Base-by-base conservation (phyloP, 2,888 invertebrate genomes). In the Hipparchia sbordonii region DNA sequence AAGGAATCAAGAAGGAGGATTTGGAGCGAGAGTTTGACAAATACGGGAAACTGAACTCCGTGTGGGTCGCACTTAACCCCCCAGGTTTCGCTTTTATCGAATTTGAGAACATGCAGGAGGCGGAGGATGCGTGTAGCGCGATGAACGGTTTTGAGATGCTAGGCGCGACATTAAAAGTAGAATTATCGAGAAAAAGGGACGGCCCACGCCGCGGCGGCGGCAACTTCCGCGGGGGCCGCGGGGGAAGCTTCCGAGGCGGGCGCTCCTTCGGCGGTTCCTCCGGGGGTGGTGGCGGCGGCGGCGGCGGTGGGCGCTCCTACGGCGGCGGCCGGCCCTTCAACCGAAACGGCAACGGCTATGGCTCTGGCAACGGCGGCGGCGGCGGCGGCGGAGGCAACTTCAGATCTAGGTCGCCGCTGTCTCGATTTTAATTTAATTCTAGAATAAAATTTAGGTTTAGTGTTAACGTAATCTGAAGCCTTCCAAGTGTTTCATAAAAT, bases 61-160 rank as follows among this genome's bases (percentile, higher is more conserved):
- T 98, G 79, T 98, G 98, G 98, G 97, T 97, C 82, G 98, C 98
- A 80, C 97, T 98, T 90, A 98, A 98, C 92, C 98, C 98, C 80
- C 98, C 98, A 80, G 98, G 98, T 85, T 98, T 98, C 92, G 98
- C 98, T 78, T 98, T 98, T 94, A 97, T 98, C 89, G 98, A 98
- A 94, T 98, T 98, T 92, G 96, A 97, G 88, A 97, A 97, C 91
- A 95, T 96, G 89, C 96, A 96, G 86, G 98, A 98, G 92, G 98
- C 98, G 57, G 97, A 98, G 88, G 96, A 97, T 84, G 98, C 98
- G 77, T 97, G 98, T 93, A 97, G 96, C 89, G 96, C 96, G 84
- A 95, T 98, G 94, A 98, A 98, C 85, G 98, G 98, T 77, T 96
- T 97, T 78, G 97, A 97, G 89, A 95, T 98, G 86, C 94, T 97